Evolutionary conservation across 2,888 invertebrate genomes (phyloP), one percentile per base, ranked within the genome.

Genomic region (Corythucha ciliata): DNA sequence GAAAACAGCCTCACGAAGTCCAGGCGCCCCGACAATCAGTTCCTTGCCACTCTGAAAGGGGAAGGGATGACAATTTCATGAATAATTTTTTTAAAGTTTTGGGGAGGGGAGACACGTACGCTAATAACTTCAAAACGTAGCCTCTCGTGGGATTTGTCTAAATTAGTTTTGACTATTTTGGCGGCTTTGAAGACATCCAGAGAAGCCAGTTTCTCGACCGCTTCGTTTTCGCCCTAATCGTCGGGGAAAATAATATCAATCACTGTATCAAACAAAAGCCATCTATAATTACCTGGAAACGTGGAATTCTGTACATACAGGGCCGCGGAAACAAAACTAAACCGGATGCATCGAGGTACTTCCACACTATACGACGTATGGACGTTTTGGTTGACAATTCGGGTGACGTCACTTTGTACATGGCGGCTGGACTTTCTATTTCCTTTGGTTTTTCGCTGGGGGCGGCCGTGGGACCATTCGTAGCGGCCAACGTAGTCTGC

Each of bases 111-210:
- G 12, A 29, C 10, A 29, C 12, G 29, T 60, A 72, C 72, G 67
- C 70, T 71, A 48, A 77, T 64, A 7, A 71, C 70, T 16, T 72
- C 65, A 57, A 69, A 79, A 70, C 88, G 78, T 44, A 83, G 80
- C 52, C 79, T 73, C 66, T 87, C 81, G 68, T 88, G 83, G 2
- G 88, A 81, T 63, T 86, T 86, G 67, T 90, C 89, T 8, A 87
- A 85, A 70, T 84, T 84, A 41, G 90, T 71, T 64, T 77, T 77
- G 29, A 79, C 67, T 3, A 69, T 66, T 57, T 74, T 76, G 36
- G 89, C 83, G 59, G 74, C 75, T 68, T 81, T 80, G 70, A 89
- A 90, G 60, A 79, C 78, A 3, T 81, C 79, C 58, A 88, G 70
- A 52, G 80, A 77, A 12, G 77, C 70, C 46, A 87, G 69, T 63